Conservation (phyloP, 2,888 invertebrate species). For the Maniola hyperantus region DNA sequence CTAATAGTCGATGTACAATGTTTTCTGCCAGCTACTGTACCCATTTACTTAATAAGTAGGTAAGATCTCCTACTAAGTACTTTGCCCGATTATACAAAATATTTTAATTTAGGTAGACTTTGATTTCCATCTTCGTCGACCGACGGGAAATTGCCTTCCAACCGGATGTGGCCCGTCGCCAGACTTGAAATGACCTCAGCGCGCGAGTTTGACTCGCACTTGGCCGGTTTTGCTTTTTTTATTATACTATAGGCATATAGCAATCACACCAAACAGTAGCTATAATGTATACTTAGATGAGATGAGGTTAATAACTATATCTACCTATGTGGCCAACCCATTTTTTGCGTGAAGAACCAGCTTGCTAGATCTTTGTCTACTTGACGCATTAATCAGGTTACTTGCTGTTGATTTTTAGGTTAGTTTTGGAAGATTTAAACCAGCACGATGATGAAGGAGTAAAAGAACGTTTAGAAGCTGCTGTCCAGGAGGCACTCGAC, state of each 20-base stretch:
- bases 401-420: slow-evolving; percentile 48
- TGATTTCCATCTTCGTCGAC: background rate
- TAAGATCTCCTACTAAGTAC: too few species aligned
- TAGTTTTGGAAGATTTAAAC: slow-evolving; percentile 75
- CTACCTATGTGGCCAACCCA: too few species aligned
- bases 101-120: background rate
- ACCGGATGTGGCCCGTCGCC: background rate
- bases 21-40: too few species aligned
- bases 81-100: background rate
- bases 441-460: slow-evolving; percentile 74
- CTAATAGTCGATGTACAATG: too few species aligned
- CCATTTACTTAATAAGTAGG: too few species aligned
- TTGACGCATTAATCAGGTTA: background rate
- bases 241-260: too few species aligned
- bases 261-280: too few species aligned
- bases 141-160: slow-evolving; percentile 1
- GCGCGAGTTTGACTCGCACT: too few species aligned
- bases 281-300: too few species aligned
- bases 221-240: too few species aligned
- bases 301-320: too few species aligned
- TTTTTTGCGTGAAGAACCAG: background rate
- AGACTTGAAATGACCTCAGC: slow-evolving; percentile 1
- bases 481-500: slow-evolving; percentile 85
- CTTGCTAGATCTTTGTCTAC: too few species aligned
- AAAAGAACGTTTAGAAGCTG: slow-evolving; percentile 84